Conservation (phyloP, 2,888 invertebrate genomes). For the Thyatira batis region DNA sequence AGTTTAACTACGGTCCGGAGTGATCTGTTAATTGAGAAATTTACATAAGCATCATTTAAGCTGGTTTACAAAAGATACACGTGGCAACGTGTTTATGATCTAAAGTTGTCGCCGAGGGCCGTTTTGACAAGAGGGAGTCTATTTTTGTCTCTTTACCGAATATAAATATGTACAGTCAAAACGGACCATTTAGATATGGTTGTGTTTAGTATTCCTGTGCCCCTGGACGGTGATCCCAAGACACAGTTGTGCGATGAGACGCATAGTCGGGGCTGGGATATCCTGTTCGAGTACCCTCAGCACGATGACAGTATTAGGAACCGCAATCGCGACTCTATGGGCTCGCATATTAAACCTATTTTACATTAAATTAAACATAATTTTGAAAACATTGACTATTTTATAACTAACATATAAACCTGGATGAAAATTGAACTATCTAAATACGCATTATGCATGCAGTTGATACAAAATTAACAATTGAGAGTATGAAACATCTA, state of each 20-base stretch:
- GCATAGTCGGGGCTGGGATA: slow-evolving; percentile 73
- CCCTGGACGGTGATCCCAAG: slow-evolving; percentile 76
- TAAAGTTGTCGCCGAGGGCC: too few species aligned
- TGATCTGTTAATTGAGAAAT: slow-evolving; percentile 58
- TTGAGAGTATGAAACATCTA: slow-evolving; percentile 7
- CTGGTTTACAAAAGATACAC: neutral
- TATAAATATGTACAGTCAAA: neutral
- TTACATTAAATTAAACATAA: too few species aligned
- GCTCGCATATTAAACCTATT: slow-evolving; percentile 50
- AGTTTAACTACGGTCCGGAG: slow-evolving; percentile 70
- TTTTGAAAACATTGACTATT: too few species aligned
- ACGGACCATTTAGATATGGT: neutral
- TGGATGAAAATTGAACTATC: neutral
- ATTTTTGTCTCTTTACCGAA: too few species aligned
- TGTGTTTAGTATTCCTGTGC: slow-evolving; percentile 35
- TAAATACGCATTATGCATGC: too few species aligned
- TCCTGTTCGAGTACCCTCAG: slow-evolving; percentile 78
- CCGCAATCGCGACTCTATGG: slow-evolving; percentile 79
- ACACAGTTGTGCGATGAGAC: slow-evolving; percentile 66
- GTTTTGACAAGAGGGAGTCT: neutral
- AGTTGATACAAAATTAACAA: neutral
- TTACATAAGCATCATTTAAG: neutral
- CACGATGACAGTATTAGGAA: slow-evolving; percentile 62
- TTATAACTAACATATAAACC: too few species aligned
- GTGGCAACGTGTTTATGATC: too few species aligned